Base-by-base conservation (phyloP, 1,140 invertebrate genomes). In the Drosophila biarmipes region DNA sequence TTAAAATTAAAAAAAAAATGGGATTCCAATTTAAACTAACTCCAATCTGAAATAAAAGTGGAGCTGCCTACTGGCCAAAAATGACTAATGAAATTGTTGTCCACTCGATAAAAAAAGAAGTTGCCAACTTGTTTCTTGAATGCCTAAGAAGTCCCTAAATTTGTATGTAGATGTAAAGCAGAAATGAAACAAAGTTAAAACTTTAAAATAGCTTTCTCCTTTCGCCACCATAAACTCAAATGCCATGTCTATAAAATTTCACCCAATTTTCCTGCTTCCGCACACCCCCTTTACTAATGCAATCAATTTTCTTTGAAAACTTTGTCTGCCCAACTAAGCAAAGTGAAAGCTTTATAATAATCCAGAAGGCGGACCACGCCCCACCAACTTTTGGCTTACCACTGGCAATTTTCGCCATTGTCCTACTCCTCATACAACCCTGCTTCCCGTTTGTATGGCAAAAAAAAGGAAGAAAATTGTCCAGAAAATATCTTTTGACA, bases 401-500 rank as follows among this genome's bases (percentile, higher is more conserved):
- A 73, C 48, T 56, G 72, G 48, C 73, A 76, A 76, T 76, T 76
- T 76, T 54, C 54, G 42, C 72, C 61, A 76, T 76, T 76, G 72
- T 76, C 48, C 40, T 24, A 8, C 34, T 24, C 34, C 21, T 53
- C 15, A 5, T 10, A 10, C 5, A 34, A 34, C 12, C n/a, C 24
- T 24, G 1, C 17, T 35, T 40, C 15, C 19, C 27, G 46, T 63
- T 49, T 7, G 37, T 27, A 45, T 55, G 55, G 48, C 46, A 43
- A 51, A 68, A 68, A 62, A 59, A 35, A 35, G 14, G 4, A 37
- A 12, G 66, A 85, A 86, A 86, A 85, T 71, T 81, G 68, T 78
- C 66, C 76, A 71, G 53, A 77, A 80, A 89, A 80, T 89, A 77
- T 89, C 76, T 80, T 82, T 76, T 87, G 82, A 89, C 76, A 80